Base-by-base conservation (phyloP, 92 coral and sea anemone species). In the Heteractis magnifica region DNA sequence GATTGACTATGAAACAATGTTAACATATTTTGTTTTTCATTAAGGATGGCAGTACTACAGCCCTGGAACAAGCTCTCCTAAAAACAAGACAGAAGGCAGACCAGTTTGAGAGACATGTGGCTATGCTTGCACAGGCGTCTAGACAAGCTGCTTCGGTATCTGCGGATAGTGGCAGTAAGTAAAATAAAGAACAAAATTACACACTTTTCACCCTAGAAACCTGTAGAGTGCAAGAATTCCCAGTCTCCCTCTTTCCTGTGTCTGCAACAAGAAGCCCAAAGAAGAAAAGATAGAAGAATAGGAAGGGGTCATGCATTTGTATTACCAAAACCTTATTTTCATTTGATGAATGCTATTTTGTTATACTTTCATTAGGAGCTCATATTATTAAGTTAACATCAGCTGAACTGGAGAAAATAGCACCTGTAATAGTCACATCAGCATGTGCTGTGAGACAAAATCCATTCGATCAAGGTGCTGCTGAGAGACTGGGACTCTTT, bases 71-170 rank as follows among this genome's bases (percentile, higher is more conserved):
- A 49, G 92, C 91, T 6, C 23, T 87, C 51, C 82, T 76, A 41
- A 85, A 83, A 76, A 68, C 90, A 23, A 87, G 65, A 34, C 85
- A 82, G 56, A 89, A 87, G 62, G 98, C 94, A 68, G 73, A 68
- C 11, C 85, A 85, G 64, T 96, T 96, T 83, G 92, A 85, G 56
- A 83, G 83, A 77, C 93, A 94, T 75, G 91, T 93, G 4, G 72
- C 84, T 8, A 90, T 72, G 52, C 84, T 94, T 41, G 81, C 91
- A 6, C 91, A 92, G 77, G 95, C 93, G 3, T 80, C 99, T 6
- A 90, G 81, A 71, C 94, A 96, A 72, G 97, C 98, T 77, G 95
- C 99, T 3, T 89, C 99, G 0, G 75, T 96, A 10, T 93, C 99
- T 15, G 95, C 95, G 52, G 98, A 96, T 83, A 83, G 90, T 19